These are phyloP conservation scores for Endotricha flammealis DNA, from an alignment of 2,888 invertebrate genomes.

Conservation along the genomic window DNA sequence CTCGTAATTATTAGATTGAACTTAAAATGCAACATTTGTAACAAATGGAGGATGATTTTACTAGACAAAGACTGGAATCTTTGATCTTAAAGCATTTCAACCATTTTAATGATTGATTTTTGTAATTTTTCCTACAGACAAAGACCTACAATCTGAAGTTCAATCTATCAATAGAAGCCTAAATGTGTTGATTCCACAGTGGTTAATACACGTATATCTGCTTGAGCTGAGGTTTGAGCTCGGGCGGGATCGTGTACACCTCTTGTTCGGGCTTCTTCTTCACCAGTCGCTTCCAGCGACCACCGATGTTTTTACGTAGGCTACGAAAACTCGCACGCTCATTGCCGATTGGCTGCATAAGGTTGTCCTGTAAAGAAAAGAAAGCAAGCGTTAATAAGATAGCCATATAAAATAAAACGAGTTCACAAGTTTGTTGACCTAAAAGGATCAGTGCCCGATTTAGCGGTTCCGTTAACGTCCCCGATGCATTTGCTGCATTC, in stretches of 20 bases:
- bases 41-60: too few species aligned
- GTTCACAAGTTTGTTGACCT: slow-evolving; percentile 41
- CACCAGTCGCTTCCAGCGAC: slow-evolving; percentile 90
- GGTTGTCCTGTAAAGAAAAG: slow-evolving; percentile 83
- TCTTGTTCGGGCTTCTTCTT: slow-evolving; percentile 90
- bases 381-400: slow-evolving; percentile 33
- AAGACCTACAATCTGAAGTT: too few species aligned
- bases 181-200: slow-evolving; percentile 24
- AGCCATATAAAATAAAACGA: slow-evolving; percentile 21
- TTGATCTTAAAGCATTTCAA: too few species aligned
- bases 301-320: slow-evolving; percentile 90
- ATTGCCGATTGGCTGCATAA: slow-evolving; percentile 84
- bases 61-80: too few species aligned
- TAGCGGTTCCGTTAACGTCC: slow-evolving; percentile 50
- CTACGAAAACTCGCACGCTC: slow-evolving; percentile 89
- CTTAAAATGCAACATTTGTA: too few species aligned
- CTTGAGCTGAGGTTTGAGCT: slow-evolving; percentile 91
- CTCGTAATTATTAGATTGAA: too few species aligned
- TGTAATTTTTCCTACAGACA: too few species aligned
- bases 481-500: slow-evolving; percentile 50
- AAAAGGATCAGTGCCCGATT: slow-evolving; percentile 36
- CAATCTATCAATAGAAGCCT: too few species aligned
- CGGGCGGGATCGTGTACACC: slow-evolving; percentile 90
- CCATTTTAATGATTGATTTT: too few species aligned
- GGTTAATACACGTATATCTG: slow-evolving; percentile 91